Conservation (phyloP, 2,113 vertebrate species). For the Semnornis frantzii region DNA sequence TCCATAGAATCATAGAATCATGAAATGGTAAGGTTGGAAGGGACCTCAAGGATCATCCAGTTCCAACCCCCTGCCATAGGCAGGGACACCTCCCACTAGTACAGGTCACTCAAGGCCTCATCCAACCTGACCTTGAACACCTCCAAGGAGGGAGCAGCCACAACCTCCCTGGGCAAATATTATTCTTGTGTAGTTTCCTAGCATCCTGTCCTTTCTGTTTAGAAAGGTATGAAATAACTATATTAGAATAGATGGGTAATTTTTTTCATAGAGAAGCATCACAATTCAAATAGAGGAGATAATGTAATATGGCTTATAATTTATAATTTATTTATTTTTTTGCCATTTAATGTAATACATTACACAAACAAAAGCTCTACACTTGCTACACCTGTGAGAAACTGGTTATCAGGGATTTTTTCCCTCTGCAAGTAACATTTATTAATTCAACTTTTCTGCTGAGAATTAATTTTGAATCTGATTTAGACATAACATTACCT, state of each 20-base stretch:
- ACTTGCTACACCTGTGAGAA: neutral
- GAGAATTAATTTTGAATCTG: neutral
- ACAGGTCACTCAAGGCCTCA: too few species aligned
- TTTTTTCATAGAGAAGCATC: neutral
- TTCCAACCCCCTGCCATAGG: too few species aligned
- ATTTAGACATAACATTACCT: neutral
- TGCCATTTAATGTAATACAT: neutral
- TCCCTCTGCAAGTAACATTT: neutral
- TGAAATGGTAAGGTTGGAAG: too few species aligned
- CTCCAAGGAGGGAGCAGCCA: too few species aligned
- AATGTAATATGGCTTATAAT: neutral
- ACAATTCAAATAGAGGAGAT: neutral
- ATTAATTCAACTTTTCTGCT: neutral
- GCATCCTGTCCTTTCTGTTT: neutral
- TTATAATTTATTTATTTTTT: neutral
- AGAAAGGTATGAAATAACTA: neutral
- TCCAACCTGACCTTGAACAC: too few species aligned
- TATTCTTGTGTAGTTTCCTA: neutral
- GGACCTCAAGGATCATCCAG: too few species aligned
- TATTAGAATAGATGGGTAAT: neutral
- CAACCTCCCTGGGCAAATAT: neutral
- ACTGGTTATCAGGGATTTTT: neutral
- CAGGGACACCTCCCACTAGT: too few species aligned
- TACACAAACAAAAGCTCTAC: neutral
- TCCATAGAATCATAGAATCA: neutral